These are phyloP conservation scores for Drosophila buzzatii DNA, from an alignment of 2,888 invertebrate genomes.

Conservation along the genomic window DNA sequence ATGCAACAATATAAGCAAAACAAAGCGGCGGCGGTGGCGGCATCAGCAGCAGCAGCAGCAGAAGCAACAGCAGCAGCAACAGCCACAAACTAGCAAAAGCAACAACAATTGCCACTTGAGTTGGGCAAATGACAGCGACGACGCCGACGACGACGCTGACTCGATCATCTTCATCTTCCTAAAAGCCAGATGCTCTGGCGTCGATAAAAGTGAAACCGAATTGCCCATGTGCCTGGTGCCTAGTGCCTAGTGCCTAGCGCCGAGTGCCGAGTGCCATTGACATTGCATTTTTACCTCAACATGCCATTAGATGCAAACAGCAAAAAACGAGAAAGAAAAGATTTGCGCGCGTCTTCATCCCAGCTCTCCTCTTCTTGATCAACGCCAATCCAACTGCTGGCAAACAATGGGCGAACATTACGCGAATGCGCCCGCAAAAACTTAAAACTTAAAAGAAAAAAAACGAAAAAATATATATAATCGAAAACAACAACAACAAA, in stretches of 20 bases:
- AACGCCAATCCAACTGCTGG: conserved; percentile 31
- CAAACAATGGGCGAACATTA: conserved; percentile 75
- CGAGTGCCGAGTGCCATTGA: conserved; percentile 76
- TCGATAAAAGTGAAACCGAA: conserved; percentile 82
- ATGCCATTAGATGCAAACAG: conserved; percentile 71
- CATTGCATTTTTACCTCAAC: conserved; percentile 79
- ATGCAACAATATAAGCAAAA: conserved; percentile 67
- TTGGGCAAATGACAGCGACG: conserved; percentile 48
- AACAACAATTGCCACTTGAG: conserved; percentile 70
- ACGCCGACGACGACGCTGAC: conserved; percentile 21
- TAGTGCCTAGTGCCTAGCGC: conserved; percentile 23
- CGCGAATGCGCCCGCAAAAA: conserved; percentile 63
- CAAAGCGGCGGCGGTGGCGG: conserved; percentile 42
- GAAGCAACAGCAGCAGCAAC: neutral
- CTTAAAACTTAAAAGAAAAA: conserved; percentile 8
- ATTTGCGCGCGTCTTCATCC: conserved; percentile 37
- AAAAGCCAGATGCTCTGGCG: conserved; percentile 67
- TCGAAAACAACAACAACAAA: conserved; percentile 40
- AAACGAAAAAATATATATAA: conserved; percentile 16
- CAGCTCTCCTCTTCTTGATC: conserved; percentile 38
- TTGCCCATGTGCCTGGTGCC: conserved; percentile 58
- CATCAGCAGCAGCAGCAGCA: conserved; percentile 5
- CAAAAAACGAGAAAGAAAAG: conserved; percentile 45
- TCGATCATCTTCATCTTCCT: conserved; percentile 62
- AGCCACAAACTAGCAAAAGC: conserved; percentile 24